phyloP scores from a whole-genome alignment of 2,113 vertebrate genomes.

The Neolamprologus ventralis region DNA sequence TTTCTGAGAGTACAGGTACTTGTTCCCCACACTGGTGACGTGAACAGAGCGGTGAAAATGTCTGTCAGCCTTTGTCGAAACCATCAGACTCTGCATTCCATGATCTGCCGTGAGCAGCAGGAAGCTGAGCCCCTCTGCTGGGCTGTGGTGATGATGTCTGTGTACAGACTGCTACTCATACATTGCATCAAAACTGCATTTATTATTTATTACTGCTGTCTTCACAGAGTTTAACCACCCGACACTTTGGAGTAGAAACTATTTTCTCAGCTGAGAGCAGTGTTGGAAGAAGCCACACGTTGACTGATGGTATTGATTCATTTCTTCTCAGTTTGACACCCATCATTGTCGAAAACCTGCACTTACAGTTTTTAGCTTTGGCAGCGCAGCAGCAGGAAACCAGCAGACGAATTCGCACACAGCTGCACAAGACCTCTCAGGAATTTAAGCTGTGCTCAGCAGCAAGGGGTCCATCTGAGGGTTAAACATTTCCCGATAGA shows the following conservation, averaged over 20 bases:
- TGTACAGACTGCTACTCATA: neutral
- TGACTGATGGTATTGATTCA: neutral
- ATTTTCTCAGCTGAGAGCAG: neutral
- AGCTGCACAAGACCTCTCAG: neutral
- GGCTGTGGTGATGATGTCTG: neutral
- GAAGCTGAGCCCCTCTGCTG: neutral
- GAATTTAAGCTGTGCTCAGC: neutral
- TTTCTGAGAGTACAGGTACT: neutral
- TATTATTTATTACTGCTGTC: neutral
- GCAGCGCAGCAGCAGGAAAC: neutral
- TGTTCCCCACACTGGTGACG: neutral
- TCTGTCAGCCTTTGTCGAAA: neutral
- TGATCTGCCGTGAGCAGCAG: neutral
- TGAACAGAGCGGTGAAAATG: neutral
- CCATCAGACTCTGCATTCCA: neutral
- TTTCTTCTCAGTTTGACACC: neutral
- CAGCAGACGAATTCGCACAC: neutral
- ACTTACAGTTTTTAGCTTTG: neutral
- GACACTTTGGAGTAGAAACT: neutral
- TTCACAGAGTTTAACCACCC: neutral
- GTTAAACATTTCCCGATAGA: neutral
- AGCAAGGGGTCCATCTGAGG: neutral
- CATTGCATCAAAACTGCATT: neutral
- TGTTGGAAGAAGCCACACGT: neutral
- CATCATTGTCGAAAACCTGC: neutral